Evolutionary conservation across 1,140 invertebrate genomes (phyloP), one percentile per base, ranked within the genome.

Genomic region (Hirudo medicinalis): DNA sequence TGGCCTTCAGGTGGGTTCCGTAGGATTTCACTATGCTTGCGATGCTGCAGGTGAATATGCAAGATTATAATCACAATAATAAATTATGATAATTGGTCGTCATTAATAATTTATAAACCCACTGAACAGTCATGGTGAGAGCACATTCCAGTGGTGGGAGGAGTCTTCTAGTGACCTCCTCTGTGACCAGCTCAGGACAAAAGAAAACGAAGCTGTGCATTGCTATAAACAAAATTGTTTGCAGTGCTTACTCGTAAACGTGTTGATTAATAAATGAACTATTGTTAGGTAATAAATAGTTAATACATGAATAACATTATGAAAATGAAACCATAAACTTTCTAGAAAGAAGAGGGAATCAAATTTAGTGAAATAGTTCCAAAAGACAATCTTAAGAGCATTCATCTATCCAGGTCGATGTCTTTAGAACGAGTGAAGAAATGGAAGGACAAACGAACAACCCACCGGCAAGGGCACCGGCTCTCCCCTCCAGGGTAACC

Each of bases 401-500:
- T 57, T n/a, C 54, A 57, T 57, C 20, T 5, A 20, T 25, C 5
- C 5, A 57, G 9, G 9, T 9, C 2, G 9, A 57, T 9, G 9
- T n/a, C 54, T 3, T 25, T 9, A 9, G 20, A 57, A 20, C 5
- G 2, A 57, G 54, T n/a, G n/a, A n/a, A n/a, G 55, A 4, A 60
- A 60, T 22, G 15, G 17, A 11, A 63, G 19, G 17, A 22, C 57
- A 15, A 22, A 63, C 2, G 19, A 53, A 63, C 72, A 71, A 66
- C 73, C 63, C 75, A 80, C 80, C 78, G 20, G 92, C 93, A 5
- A 99, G 81, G 17, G 96, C 96, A 0, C 96, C 96, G 20, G 95
- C 91, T 71, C 96, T 85, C 20, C 92, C 93, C 85, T 98, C 94
- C 66, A 99, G 82, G 1, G 94, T 96, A 25, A 98, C 91, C 85